These are phyloP conservation scores for Argentina silus DNA, from an alignment of 2,797 vertebrate species.

Conservation along the genomic window DNA sequence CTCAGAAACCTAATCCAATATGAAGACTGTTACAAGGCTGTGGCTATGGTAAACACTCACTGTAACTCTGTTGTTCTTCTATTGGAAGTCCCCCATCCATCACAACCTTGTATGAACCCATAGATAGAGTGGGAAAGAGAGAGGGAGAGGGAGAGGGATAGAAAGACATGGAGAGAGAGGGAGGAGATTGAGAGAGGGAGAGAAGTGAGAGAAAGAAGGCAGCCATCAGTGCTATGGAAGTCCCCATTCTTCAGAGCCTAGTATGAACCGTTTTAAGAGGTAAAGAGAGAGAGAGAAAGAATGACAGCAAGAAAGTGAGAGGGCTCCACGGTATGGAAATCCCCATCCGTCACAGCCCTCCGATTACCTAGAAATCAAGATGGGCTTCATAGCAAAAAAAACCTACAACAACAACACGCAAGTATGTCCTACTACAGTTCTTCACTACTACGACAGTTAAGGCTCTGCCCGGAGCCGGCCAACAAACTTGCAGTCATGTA, in stretches of 20 bases:
- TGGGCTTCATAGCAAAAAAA: no score
- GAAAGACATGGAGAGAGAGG: not conserved
- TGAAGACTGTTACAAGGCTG: not conserved
- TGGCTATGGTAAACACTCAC: constrained; percentile 24
- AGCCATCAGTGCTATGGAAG: not conserved
- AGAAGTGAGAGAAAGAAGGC: not conserved
- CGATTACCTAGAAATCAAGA: no score
- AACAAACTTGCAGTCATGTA: not conserved
- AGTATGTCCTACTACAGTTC: not conserved
- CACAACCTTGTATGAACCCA: constrained; percentile 18
- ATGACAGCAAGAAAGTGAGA: not conserved
- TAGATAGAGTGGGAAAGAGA: not conserved
- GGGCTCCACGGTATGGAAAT: not conserved
- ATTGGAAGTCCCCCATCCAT: constrained; percentile 13
- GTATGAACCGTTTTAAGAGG: not conserved
- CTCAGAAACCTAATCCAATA: constrained; percentile 36
- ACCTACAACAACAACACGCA: not conserved
- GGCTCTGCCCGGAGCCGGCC: not conserved
- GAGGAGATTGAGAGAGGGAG: not conserved
- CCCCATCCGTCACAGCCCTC: not conserved
- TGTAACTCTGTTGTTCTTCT: constrained; percentile 12
- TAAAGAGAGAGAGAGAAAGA: not conserved
- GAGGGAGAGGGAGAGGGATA: no score
- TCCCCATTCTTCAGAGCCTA: not conserved
- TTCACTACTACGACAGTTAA: not conserved